Percentiles rank a stretch among this genome's conserved stretches.
Evolutionary conservation across 1,140 invertebrate species (phyloP).

Genomic region (Cardiocondyla obscurior): DNA sequence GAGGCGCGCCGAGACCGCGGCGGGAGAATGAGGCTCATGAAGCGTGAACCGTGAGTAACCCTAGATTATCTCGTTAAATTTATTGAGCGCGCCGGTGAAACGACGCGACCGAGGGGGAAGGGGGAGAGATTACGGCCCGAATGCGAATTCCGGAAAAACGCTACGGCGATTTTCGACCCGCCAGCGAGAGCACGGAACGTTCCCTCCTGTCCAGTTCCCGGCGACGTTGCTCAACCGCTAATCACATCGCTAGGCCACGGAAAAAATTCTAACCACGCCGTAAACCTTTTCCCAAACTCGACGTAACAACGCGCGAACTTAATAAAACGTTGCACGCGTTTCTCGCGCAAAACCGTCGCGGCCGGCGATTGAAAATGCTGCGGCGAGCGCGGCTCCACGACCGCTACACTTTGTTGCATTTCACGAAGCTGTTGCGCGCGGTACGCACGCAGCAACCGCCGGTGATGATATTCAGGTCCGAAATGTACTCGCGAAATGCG

Average conservation of each 20-base stretch:
- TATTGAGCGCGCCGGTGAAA: slow-evolving; percentile 27
- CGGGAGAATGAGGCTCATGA: slow-evolving; percentile 13
- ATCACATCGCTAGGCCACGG: slow-evolving; percentile 27
- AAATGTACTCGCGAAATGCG: slow-evolving; percentile 9
- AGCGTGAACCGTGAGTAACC: slow-evolving; percentile 23
- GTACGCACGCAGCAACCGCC: neutral
- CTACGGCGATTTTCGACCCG: neutral
- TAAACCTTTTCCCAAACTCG: slow-evolving; percentile 29
- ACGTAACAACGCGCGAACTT: slow-evolving; percentile 37
- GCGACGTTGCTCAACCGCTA: slow-evolving; percentile 39
- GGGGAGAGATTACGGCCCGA: neutral
- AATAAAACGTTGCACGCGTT: slow-evolving; percentile 2
- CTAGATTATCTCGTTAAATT: slow-evolving; percentile 50
- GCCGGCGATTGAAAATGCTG: neutral
- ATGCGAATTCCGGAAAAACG: slow-evolving; percentile 29
- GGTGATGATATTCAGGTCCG: neutral
- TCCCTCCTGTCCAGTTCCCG: slow-evolving; percentile 24
- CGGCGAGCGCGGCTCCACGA: neutral
- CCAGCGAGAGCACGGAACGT: slow-evolving; percentile 8
- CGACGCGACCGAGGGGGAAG: neutral
- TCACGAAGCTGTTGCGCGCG: neutral
- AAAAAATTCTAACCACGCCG: slow-evolving; percentile 47
- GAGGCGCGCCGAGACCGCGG: neutral
- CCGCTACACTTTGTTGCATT: neutral
- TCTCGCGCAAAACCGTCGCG: neutral